Evolutionary conservation across 1,140 invertebrate species (phyloP).

Genomic region (Drosophila truncata): DNA sequence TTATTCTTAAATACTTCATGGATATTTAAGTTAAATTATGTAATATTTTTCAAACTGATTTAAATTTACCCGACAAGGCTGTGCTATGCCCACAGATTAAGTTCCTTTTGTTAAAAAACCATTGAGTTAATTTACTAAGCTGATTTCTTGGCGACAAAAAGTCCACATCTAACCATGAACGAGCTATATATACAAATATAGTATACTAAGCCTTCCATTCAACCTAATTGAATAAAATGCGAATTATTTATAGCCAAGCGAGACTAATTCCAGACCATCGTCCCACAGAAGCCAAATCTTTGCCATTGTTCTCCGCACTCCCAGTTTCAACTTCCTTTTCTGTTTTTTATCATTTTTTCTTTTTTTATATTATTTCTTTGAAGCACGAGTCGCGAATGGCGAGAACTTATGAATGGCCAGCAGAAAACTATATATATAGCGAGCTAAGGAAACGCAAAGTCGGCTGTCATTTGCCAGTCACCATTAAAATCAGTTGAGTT

Average conservation of each 20-base stretch:
- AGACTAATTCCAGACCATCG: constrained; percentile 40
- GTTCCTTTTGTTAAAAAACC: not conserved
- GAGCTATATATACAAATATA: not conserved
- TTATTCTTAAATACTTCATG: no score
- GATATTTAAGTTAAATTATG: not conserved
- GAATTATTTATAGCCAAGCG: constrained; percentile 38
- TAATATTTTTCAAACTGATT: not conserved
- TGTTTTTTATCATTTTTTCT: constrained; percentile 5
- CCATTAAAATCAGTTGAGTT: constrained; percentile 66
- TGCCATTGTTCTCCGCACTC: constrained; percentile 38
- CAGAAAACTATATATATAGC: constrained; percentile 12
- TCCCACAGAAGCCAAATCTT: constrained; percentile 41
- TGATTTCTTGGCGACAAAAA: constrained; percentile 1
- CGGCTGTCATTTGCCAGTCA: constrained; percentile 46
- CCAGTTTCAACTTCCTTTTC: constrained; percentile 37
- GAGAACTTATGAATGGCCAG: constrained; percentile 46
- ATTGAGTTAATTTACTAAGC: not conserved
- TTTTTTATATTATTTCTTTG: not conserved
- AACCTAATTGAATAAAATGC: constrained; percentile 42
- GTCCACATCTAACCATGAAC: not conserved
- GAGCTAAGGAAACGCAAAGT: constrained; percentile 19
- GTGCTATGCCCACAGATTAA: not conserved
- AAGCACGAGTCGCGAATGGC: constrained; percentile 43
- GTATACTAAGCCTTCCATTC: constrained; percentile 25
- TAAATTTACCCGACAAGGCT: not conserved